Percentiles rank a stretch among this genome's conserved stretches.
phyloP scores from a whole-genome alignment of 2,888 invertebrate genomes.

The Celastrina argiolus region DNA sequence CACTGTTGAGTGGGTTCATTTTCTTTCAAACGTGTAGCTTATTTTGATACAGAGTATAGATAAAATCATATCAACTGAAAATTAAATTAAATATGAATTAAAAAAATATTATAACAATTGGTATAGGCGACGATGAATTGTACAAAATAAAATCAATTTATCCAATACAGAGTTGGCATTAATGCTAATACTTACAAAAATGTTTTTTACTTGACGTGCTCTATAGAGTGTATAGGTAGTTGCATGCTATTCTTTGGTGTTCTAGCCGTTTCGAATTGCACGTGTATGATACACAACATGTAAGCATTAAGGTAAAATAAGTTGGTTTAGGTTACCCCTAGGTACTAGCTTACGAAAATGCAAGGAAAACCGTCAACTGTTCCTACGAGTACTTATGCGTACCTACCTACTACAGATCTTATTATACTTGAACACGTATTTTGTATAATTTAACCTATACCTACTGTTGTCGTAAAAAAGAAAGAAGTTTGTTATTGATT shows the following conservation, averaged over 20 bases:
- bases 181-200: not conserved
- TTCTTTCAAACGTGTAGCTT: too few species aligned
- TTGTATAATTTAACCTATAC: conserved; percentile 29
- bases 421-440: conserved; percentile 25
- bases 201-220: conserved; percentile 23
- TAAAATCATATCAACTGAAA: too few species aligned
- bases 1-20: too few species aligned
- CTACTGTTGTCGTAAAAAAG: conserved; percentile 8
- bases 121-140: too few species aligned
- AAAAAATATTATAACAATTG: too few species aligned
- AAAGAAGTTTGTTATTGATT: too few species aligned
- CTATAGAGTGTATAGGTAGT: conserved; percentile 43
- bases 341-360: not conserved
- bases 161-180: too few species aligned
- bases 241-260: conserved; percentile 67
- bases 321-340: not conserved
- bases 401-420: too few species aligned
- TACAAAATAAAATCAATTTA: not conserved
- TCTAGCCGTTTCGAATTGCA: conserved; percentile 65
- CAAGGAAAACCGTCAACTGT: not conserved
- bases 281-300: conserved; percentile 34
- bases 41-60: too few species aligned
- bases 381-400: too few species aligned
- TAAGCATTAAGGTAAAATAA: not conserved
- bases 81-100: too few species aligned